Evolutionary conservation across 2,888 invertebrate species (phyloP).

Genomic region (Pammene fasciana): DNA sequence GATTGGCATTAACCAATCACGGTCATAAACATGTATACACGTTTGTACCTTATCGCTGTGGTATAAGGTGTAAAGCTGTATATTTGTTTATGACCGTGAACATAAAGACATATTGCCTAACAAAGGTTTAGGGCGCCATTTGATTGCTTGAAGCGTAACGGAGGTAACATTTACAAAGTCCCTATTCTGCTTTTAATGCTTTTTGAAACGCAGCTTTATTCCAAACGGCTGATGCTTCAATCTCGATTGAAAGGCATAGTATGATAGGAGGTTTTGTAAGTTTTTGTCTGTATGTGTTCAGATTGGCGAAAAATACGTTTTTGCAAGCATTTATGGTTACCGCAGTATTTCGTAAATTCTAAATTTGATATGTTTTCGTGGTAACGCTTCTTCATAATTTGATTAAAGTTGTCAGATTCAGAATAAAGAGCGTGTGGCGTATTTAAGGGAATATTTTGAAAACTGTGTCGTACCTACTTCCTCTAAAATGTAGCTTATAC

Average conservation of each 20-base stretch:
- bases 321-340: not conserved
- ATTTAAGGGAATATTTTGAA: too few relatives aligned
- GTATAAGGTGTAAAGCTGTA: not conserved
- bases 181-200: not conserved
- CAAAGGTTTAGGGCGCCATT: constrained; percentile 35
- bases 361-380: too few relatives aligned
- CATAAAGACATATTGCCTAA: constrained; percentile 27
- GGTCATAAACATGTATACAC: constrained; percentile 9
- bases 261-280: not conserved
- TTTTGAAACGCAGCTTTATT: not conserved
- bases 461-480: too few relatives aligned
- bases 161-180: constrained; percentile 7
- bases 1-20: constrained; percentile 21
- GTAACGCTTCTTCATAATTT: too few relatives aligned
- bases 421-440: too few relatives aligned
- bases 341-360: constrained; percentile 8
- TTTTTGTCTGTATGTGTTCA: not conserved
- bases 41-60: not conserved
- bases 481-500: too few relatives aligned
- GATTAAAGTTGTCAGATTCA: too few relatives aligned
- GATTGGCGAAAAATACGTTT: constrained; percentile 8
- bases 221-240: not conserved
- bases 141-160: constrained; percentile 32
- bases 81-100: not conserved
- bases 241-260: not conserved